A percentile compares a stretch with the other conserved stretches of the same genome.
phyloP scores from a whole-genome alignment of 1,140 invertebrate species.

The Trichogramma pretiosum region DNA sequence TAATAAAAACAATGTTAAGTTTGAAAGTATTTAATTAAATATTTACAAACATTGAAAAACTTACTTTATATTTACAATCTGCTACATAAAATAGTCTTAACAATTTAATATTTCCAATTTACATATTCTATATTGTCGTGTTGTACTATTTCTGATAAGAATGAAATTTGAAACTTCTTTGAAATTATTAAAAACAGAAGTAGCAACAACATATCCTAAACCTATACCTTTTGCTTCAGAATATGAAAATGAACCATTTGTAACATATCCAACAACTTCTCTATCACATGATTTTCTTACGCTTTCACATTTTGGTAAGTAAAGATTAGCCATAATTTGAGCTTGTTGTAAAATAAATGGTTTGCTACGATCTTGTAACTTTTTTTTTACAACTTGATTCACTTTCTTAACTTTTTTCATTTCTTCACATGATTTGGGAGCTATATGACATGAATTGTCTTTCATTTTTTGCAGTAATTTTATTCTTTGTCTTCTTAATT shows the following conservation, averaged over 20 bases:
- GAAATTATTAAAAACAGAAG: constrained; percentile 47
- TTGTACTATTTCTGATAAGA: constrained; percentile 44
- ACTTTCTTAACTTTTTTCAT: constrained; percentile 9
- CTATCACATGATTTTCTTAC: constrained; percentile 56
- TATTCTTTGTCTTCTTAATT: constrained; percentile 48
- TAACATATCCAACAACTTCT: constrained; percentile 65
- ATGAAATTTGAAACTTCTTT: constrained; percentile 31
- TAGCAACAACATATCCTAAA: constrained; percentile 58
- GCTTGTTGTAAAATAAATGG: constrained; percentile 46
- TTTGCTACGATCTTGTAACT: constrained; percentile 12
- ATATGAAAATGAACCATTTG: constrained; percentile 60
- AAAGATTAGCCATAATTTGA: constrained; percentile 56
- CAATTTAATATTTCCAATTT: constrained; percentile 35
- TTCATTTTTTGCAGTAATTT: constrained; percentile 18
- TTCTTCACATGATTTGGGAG: neutral
- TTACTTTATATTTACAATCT: neutral
- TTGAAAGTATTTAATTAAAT: constrained; percentile 13
- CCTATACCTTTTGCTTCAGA: constrained; percentile 54
- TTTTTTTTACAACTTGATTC: constrained; percentile 15
- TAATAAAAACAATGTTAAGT: constrained; percentile 4
- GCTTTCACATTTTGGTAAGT: constrained; percentile 52
- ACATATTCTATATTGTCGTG: constrained; percentile 44
- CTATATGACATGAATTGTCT: constrained; percentile 1
- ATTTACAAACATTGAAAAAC: neutral
- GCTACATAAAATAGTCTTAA: constrained; percentile 13